A percentile compares a stretch with the other conserved stretches of the same genome.
phyloP scores from a whole-genome alignment of 2,113 vertebrate species.

The Tragelaphus scriptus region DNA sequence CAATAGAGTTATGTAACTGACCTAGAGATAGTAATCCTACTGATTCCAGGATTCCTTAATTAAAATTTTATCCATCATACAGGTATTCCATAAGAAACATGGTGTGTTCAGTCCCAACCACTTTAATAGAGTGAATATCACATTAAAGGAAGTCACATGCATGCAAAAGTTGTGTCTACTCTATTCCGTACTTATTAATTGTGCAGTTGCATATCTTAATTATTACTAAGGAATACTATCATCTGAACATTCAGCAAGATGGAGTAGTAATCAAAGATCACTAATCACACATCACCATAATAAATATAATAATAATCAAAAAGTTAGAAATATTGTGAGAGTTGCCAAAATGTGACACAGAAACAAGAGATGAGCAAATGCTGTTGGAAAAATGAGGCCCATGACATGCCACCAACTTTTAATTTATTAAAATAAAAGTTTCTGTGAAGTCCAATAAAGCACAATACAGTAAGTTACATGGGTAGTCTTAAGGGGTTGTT shows the following conservation, averaged over 20 bases:
- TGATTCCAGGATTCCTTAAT: background rate
- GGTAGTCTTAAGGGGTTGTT: too few species aligned
- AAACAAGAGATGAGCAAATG: background rate
- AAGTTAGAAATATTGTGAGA: background rate
- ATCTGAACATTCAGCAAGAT: background rate
- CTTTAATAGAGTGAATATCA: background rate
- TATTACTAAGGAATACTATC: background rate
- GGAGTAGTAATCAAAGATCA: background rate
- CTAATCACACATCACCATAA: background rate
- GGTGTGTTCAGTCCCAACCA: background rate
- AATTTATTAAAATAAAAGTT: background rate
- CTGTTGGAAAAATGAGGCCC: background rate
- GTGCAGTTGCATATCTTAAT: background rate
- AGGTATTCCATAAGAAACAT: background rate
- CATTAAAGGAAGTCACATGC: background rate
- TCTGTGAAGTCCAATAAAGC: background rate
- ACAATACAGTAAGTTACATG: background rate
- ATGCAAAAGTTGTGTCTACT: background rate
- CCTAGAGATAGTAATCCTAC: background rate
- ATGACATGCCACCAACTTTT: background rate
- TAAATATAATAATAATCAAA: background rate
- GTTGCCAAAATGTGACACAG: background rate
- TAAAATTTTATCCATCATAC: background rate
- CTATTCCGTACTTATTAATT: background rate
- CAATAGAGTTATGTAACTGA: too few species aligned